Conservation (phyloP, 2,888 invertebrate species). For the Epirrhoe alternata region DNA sequence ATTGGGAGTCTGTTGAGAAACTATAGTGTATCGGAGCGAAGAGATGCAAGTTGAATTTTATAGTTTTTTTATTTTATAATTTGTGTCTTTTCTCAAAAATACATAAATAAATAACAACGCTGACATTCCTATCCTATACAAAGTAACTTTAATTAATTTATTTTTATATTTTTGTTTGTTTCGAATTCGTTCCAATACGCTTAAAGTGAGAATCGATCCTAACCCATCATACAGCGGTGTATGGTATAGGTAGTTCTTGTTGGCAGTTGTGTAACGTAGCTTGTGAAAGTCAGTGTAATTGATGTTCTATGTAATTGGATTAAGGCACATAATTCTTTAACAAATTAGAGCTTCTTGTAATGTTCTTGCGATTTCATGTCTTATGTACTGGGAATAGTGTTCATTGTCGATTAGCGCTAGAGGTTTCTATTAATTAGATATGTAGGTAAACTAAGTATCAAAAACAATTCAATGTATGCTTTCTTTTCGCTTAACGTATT, state of each 20-base stretch:
- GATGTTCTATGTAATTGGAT: slow-evolving; percentile 11
- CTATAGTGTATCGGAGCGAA: no score
- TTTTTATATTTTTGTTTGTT: slow-evolving; percentile 5
- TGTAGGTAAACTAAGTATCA: not conserved
- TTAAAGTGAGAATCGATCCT: not conserved
- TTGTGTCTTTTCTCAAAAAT: no score
- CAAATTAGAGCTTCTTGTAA: slow-evolving; percentile 11
- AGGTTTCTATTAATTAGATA: not conserved
- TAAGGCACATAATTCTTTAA: slow-evolving; percentile 10
- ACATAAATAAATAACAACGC: no score
- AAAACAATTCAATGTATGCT: not conserved
- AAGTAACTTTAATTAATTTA: no score
- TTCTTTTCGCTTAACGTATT: slow-evolving; percentile 6
- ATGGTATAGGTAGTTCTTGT: slow-evolving; percentile 19
- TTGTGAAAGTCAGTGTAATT: slow-evolving; percentile 20
- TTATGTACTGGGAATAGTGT: not conserved
- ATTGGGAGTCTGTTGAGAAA: not conserved
- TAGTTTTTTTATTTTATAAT: no score
- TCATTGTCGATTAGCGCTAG: slow-evolving; percentile 1
- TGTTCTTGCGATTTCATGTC: slow-evolving; percentile 15
- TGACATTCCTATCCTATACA: no score
- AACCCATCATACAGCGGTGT: slow-evolving; percentile 11
- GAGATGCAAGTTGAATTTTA: no score
- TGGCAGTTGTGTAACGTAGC: slow-evolving; percentile 20
- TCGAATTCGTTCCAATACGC: not conserved